phyloP scores from a whole-genome alignment of 2,888 invertebrate genomes.

The Psylliodes chrysocephalus region DNA sequence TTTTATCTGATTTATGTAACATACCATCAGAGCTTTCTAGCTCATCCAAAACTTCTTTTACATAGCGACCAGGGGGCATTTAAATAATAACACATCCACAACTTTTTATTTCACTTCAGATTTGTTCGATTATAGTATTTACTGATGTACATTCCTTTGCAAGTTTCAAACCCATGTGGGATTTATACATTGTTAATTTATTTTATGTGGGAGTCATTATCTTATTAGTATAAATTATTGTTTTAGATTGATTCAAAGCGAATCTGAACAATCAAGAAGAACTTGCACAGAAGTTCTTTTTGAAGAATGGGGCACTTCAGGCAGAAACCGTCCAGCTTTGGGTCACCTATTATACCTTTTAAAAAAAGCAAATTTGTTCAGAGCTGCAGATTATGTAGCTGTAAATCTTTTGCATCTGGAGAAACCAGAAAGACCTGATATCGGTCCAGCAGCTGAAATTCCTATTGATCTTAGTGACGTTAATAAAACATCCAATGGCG shows the following conservation, averaged over 20 bases:
- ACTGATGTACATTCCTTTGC: no score
- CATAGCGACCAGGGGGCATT: no score
- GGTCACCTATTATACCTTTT: constrained; percentile 73
- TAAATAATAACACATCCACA: no score
- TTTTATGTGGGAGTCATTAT: no score
- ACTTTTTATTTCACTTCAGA: no score
- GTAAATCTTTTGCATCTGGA: constrained; percentile 68
- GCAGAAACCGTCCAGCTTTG: constrained; percentile 78
- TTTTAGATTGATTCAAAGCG: constrained; percentile 74
- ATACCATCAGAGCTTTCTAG: no score
- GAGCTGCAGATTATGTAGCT: constrained; percentile 84
- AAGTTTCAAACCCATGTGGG: no score
- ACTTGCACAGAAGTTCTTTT: constrained; percentile 79
- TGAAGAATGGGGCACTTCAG: constrained; percentile 90
- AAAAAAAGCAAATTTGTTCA: constrained; percentile 73
- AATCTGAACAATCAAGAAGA: constrained; percentile 65
- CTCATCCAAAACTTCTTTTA: no score
- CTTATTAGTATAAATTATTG: no score
- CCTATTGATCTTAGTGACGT: constrained; percentile 22
- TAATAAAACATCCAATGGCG: background rate
- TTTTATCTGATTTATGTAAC: no score
- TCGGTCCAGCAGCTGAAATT: constrained; percentile 73
- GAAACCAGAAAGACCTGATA: constrained; percentile 70
- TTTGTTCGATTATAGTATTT: no score
- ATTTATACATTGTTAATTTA: no score